Conservation (phyloP, 2,888 invertebrate species). For the Microplitis manilae region DNA sequence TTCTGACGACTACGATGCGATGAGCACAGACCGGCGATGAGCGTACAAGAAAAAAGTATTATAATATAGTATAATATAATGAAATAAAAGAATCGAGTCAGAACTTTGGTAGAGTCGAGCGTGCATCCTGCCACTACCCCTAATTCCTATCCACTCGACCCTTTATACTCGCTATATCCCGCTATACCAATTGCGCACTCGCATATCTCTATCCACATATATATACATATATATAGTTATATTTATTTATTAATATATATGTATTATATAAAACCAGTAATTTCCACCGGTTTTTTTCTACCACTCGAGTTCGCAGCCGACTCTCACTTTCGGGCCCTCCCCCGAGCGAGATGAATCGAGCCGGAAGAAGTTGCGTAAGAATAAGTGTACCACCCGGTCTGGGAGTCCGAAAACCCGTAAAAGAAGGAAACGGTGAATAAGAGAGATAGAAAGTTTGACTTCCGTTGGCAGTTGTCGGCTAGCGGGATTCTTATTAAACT, state of each 20-base stretch:
- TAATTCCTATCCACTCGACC: constrained; percentile 21
- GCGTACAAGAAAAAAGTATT: constrained; percentile 54
- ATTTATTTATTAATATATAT: constrained; percentile 20
- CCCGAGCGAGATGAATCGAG: constrained; percentile 40
- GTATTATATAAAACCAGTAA: constrained; percentile 35
- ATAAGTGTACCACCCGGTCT: constrained; percentile 37
- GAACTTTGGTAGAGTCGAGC: constrained; percentile 53
- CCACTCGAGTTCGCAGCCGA: constrained; percentile 1
- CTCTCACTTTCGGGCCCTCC: constrained; percentile 40
- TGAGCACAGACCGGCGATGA: constrained; percentile 52
- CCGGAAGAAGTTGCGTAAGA: constrained; percentile 42
- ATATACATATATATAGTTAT: constrained; percentile 3
- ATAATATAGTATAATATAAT: constrained; percentile 22
- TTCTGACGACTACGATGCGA: no score
- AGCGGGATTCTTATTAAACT: not conserved
- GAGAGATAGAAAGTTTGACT: constrained; percentile 32
- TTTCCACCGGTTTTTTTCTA: constrained; percentile 29
- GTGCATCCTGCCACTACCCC: constrained; percentile 46
- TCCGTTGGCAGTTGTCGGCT: constrained; percentile 40
- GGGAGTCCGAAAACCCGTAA: not conserved
- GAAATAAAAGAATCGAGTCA: constrained; percentile 34
- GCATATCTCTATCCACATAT: not conserved
- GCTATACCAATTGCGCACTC: constrained; percentile 7
- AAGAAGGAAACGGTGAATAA: constrained; percentile 22
- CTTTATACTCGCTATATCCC: constrained; percentile 3